Evolutionary conservation across 64 coral and sea anemone species (phyloP).

Genomic region (Catalaphyllia jardinei): DNA sequence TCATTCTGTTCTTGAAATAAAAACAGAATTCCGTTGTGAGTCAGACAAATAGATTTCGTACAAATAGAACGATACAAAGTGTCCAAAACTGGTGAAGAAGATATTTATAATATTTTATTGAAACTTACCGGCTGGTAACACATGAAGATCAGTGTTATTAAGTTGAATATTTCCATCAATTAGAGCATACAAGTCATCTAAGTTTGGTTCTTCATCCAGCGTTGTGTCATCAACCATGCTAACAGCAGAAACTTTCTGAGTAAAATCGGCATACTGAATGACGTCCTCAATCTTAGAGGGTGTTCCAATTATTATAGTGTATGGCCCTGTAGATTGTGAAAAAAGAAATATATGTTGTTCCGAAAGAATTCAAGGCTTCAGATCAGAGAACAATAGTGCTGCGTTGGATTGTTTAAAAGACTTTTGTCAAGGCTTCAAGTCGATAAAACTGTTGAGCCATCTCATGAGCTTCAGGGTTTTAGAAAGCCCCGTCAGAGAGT

Average conservation of each 20-base stretch:
- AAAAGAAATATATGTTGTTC: not conserved
- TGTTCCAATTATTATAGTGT: conserved; percentile 8
- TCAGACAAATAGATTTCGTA: too few species aligned
- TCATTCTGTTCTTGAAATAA: not conserved
- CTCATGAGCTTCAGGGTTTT: too few species aligned
- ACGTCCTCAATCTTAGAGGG: conserved; percentile 44
- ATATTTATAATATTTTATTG: too few species aligned
- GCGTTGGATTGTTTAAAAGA: too few species aligned
- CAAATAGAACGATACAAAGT: not conserved
- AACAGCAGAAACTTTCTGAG: not conserved
- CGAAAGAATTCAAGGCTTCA: too few species aligned
- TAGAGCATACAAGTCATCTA: not conserved
- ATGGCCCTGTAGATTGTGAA: conserved; percentile 23
- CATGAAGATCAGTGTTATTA: not conserved
- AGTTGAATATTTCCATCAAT: conserved; percentile 11
- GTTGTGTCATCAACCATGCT: conserved; percentile 20
- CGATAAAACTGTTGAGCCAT: too few species aligned
- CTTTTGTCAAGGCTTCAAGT: too few species aligned
- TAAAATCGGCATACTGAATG: conserved; percentile 58
- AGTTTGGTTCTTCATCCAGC: conserved; percentile 17
- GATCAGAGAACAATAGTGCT: too few species aligned
- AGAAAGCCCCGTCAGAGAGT: too few species aligned
- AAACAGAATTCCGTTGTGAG: not conserved
- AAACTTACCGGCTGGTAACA: conserved; percentile 23
- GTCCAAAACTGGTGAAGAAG: too few species aligned